These are phyloP conservation scores for Trachymyrmex septentrionalis DNA, from an alignment of 1,140 invertebrate genomes.

Conservation along the genomic window DNA sequence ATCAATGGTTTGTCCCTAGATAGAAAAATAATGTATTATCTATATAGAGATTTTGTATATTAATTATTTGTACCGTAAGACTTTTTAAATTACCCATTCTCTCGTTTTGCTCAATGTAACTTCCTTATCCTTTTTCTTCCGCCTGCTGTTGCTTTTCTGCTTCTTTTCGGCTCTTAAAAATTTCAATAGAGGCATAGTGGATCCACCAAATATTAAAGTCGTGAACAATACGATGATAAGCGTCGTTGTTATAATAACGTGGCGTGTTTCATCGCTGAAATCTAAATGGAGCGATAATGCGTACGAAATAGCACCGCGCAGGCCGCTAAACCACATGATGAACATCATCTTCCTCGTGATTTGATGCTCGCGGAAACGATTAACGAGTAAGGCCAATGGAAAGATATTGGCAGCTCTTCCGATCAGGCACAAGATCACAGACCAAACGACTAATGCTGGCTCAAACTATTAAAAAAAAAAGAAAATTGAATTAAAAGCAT, in stretches of 20 bases:
- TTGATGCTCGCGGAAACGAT: conserved; percentile 98
- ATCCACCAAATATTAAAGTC: conserved; percentile 97
- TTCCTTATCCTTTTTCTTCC: conserved; percentile 92
- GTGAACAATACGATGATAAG: conserved; percentile 99
- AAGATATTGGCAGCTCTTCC: conserved; percentile 99
- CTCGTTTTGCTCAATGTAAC: conserved; percentile 98
- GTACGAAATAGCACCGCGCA: conserved; percentile 99
- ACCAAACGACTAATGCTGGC: conserved; percentile 96
- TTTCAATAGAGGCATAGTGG: conserved; percentile 98
- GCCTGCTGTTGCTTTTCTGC: conserved; percentile 86
- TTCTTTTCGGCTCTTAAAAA: conserved; percentile 91
- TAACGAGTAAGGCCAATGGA: conserved; percentile 96
- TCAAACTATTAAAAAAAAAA: conserved; percentile 86
- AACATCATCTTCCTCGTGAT: conserved; percentile 99
- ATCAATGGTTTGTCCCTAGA: conserved; percentile 96
- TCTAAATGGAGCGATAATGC: conserved; percentile 98
- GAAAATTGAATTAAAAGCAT: conserved; percentile 28
- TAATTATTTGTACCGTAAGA: neutral
- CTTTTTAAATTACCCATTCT: conserved; percentile 91
- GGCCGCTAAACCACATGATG: conserved; percentile 99
- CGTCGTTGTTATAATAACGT: conserved; percentile 98
- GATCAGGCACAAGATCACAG: conserved; percentile 95
- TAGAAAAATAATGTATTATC: conserved; percentile 45
- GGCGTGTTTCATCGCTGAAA: conserved; percentile 96
- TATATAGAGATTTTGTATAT: conserved; percentile 16